Base-by-base conservation (phyloP, 2,888 invertebrate species). In the Oscheius myriophilus region DNA sequence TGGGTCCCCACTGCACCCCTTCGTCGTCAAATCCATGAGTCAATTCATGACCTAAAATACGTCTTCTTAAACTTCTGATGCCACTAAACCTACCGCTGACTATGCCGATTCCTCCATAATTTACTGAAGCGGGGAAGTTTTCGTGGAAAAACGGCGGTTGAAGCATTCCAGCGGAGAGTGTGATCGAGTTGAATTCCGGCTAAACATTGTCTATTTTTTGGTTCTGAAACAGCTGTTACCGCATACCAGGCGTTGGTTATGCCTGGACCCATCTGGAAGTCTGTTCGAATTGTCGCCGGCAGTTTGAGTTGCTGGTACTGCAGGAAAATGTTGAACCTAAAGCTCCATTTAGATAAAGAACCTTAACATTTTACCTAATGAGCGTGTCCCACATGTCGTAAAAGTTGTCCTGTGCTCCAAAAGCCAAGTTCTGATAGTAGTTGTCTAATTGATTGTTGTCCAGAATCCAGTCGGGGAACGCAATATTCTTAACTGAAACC, bases 81-180 rank as follows among this genome's bases (percentile, higher is more conserved):
- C 4, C 12, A 9, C n/a, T n/a, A n/a, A n/a, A n/a, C 59, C 51
- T 26, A n/a, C 82, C 96, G 92, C 96, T 95, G 0, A 97, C 95
- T 0, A 96, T 95, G 0, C 96, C 97, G 91, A 97, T 95, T 2
- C 94, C 96, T 0, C 96, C 97, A 83, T 92, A 97, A 71, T 84
- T 84, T 54, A 84, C 67, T 7, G 80, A 70, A 59, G 82, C 76
- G 7, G 84, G 84, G 67, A 74, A 84, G 26, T 77, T 67, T 43
- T 73, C 69, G 57, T 83, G 73, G 75, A 78, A 84, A 71, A 79
- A 84, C 1, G 84, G 84, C 16, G 80, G 72, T 21, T 78, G 79
- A 7, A 84, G 78, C 51, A 84, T 84, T 25, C 81, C 85, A 16
- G 82, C 76, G 16, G 84, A 84, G 68, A 85, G 76, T 1, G 85